Evolutionary conservation across 1,140 invertebrate genomes (phyloP).

Genomic region (Rhopalosiphum padi): DNA sequence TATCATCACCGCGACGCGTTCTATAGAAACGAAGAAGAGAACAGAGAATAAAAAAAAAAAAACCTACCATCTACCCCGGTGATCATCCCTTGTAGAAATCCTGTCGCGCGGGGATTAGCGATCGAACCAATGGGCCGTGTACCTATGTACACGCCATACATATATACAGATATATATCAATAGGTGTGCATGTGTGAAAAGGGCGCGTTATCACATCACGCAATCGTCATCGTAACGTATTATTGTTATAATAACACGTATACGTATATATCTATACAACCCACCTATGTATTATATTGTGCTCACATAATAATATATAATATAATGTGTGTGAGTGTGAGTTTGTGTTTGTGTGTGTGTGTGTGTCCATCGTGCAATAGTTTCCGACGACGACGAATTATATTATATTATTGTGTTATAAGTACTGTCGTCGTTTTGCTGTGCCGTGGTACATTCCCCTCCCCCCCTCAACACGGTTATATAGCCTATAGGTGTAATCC

Average conservation of each 20-base stretch:
- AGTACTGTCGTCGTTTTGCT: neutral
- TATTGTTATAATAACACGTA: neutral
- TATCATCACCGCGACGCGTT: neutral
- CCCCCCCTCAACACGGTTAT: neutral
- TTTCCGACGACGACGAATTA: neutral
- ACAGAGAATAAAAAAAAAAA: neutral
- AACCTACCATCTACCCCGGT: neutral
- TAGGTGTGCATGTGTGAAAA: neutral
- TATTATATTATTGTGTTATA: neutral
- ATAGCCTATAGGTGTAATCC: neutral
- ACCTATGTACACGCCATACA: too few relatives aligned
- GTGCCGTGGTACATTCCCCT: too few relatives aligned
- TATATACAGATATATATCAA: neutral
- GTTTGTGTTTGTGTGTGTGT: too few relatives aligned
- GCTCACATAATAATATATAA: neutral
- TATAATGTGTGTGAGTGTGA: neutral
- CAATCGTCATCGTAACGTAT: conserved; percentile 29
- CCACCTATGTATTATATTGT: neutral
- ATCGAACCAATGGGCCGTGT: conserved; percentile 22
- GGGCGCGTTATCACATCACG: conserved; percentile 35
- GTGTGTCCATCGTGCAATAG: neutral
- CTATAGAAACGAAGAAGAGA: neutral
- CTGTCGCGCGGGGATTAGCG: conserved; percentile 4
- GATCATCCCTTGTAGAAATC: neutral
- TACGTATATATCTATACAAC: neutral